Evolutionary conservation across 2,888 invertebrate species (phyloP).

Genomic region (Drosophila yooni): DNA sequence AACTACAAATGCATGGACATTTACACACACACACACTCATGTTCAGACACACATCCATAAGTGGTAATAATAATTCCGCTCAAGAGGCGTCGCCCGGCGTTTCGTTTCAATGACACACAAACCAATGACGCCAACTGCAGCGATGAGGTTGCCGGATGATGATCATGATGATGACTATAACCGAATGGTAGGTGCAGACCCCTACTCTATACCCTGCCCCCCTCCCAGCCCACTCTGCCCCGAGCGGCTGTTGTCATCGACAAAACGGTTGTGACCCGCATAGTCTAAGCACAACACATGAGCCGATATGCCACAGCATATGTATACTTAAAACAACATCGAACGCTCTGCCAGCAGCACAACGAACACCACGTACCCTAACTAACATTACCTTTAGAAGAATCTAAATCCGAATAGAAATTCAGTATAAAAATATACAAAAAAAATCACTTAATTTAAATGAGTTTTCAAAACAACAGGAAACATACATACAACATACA

Average conservation of each 20-base stretch:
- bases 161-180: slow-evolving; percentile 31
- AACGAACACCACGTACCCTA: slow-evolving; percentile 31
- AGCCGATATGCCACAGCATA: slow-evolving; percentile 35
- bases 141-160: slow-evolving; percentile 46
- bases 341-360: too few species aligned
- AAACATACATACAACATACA: not conserved
- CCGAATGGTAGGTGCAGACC: slow-evolving; percentile 61
- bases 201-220: not conserved
- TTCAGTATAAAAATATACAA: not conserved
- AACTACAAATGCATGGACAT: slow-evolving; percentile 23
- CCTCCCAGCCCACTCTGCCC: not conserved
- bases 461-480: not conserved
- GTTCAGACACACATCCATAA: slow-evolving; percentile 55
- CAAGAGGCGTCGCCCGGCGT: slow-evolving; percentile 83
- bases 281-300: slow-evolving; percentile 52
- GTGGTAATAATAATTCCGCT: slow-evolving; percentile 83
- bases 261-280: slow-evolving; percentile 62
- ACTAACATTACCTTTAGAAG: not conserved
- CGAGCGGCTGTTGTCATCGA: slow-evolving; percentile 55
- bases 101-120: slow-evolving; percentile 83
- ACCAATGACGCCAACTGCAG: slow-evolving; percentile 61
- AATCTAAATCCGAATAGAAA: not conserved
- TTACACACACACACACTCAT: slow-evolving; percentile 11
- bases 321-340: slow-evolving; percentile 10
- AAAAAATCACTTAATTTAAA: not conserved